Conservation (phyloP, 35 echinoderm and acorn worm genomes). For the Lytechinus pictus region DNA sequence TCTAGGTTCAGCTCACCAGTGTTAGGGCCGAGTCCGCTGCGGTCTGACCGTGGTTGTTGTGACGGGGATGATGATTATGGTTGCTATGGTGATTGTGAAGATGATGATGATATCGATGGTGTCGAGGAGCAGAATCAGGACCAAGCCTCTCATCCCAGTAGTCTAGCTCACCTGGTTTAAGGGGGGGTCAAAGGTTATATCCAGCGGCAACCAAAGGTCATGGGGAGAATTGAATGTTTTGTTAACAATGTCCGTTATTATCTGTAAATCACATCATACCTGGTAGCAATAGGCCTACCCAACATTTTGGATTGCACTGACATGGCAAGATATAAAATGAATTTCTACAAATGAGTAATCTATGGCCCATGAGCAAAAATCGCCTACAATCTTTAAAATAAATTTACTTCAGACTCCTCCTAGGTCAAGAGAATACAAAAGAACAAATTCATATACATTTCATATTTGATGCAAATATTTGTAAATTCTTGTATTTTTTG, state of each 20-base stretch:
- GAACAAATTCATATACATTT: too few species aligned
- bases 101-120: slow-evolving; percentile 33
- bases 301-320: too few species aligned
- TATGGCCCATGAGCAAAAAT: too few species aligned
- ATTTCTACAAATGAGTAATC: too few species aligned
- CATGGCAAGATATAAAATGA: too few species aligned
- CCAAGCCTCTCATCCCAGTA: slow-evolving; percentile 51
- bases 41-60: slow-evolving; percentile 6
- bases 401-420: too few species aligned
- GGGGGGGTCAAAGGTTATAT: neutral
- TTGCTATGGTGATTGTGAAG: slow-evolving; percentile 34
- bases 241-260: neutral
- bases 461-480: too few species aligned
- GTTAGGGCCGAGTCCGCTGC: neutral
- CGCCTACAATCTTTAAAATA: too few species aligned
- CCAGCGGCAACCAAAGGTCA: neutral
- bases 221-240: neutral
- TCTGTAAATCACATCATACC: neutral
- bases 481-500: too few species aligned
- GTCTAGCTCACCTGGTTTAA: slow-evolving; percentile 32
- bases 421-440: too few species aligned
- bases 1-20: slow-evolving; percentile 24
- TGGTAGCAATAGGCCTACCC: too few species aligned
- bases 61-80: neutral
- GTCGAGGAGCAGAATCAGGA: slow-evolving; percentile 33